A percentile compares a stretch with the other conserved stretches of the same genome.
phyloP scores from a whole-genome alignment of 2,113 vertebrate species.

The Ceyx margarethae region DNA sequence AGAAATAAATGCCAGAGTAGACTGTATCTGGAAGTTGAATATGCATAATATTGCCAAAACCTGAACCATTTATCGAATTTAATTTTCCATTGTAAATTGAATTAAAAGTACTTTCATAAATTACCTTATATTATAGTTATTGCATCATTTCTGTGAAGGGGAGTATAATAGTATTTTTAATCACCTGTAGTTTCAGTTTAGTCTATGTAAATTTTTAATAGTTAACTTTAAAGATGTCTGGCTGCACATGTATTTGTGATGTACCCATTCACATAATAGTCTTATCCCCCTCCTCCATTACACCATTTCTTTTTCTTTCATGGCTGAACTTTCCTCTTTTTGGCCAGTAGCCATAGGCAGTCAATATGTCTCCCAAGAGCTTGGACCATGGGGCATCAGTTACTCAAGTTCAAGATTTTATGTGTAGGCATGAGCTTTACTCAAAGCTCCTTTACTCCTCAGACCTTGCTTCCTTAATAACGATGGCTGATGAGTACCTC shows the following conservation, averaged over 20 bases:
- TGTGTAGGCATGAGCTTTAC: not conserved
- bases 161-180: not conserved
- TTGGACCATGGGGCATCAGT: rapidly evolving
- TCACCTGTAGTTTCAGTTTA: not conserved
- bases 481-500: not conserved
- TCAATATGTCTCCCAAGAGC: not conserved
- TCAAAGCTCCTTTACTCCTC: not conserved
- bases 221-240: not conserved
- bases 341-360: not conserved
- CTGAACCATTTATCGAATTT: not conserved
- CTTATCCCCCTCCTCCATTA: not conserved
- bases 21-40: not conserved
- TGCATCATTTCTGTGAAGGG: not conserved
- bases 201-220: not conserved
- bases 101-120: not conserved
- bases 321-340: not conserved
- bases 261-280: not conserved
- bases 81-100: not conserved
- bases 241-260: not conserved
- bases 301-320: not conserved
- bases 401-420: not conserved
- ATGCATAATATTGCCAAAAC: not conserved
- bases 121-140: not conserved
- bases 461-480: not conserved
- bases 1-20: not conserved